Evolutionary conservation across 2,113 vertebrate species (phyloP).

Genomic region (Pandion haliaetus): DNA sequence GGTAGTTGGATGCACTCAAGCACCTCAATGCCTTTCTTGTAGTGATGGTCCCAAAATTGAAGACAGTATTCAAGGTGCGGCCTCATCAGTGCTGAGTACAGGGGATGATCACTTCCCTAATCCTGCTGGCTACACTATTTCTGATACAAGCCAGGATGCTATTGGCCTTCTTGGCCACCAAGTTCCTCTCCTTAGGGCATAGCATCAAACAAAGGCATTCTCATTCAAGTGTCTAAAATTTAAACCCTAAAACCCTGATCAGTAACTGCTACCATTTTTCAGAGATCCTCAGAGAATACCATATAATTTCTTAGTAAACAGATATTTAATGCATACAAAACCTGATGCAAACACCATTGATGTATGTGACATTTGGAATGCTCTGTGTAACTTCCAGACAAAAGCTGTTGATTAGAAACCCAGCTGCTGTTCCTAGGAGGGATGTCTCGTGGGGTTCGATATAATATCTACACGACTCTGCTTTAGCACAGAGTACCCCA

Average conservation of each 20-base stretch:
- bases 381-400: background rate
- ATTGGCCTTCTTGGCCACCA: background rate
- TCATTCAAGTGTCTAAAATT: background rate
- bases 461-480: background rate
- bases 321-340: background rate
- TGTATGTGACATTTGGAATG: background rate
- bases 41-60: background rate
- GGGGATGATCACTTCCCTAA: too few relatives aligned
- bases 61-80: accelerated
- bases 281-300: background rate
- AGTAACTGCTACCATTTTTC: background rate
- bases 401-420: background rate
- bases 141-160: background rate
- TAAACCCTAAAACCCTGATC: background rate
- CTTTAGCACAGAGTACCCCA: background rate
- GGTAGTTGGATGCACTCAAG: background rate
- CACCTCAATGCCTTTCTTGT: background rate
- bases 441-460: background rate
- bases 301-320: background rate
- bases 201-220: background rate
- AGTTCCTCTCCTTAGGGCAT: background rate
- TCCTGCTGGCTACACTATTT: background rate
- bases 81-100: background rate
- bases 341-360: background rate
- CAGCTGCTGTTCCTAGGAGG: background rate